Base-by-base conservation (phyloP, 2,888 invertebrate genomes). In the Latrodectus hesperus region DNA sequence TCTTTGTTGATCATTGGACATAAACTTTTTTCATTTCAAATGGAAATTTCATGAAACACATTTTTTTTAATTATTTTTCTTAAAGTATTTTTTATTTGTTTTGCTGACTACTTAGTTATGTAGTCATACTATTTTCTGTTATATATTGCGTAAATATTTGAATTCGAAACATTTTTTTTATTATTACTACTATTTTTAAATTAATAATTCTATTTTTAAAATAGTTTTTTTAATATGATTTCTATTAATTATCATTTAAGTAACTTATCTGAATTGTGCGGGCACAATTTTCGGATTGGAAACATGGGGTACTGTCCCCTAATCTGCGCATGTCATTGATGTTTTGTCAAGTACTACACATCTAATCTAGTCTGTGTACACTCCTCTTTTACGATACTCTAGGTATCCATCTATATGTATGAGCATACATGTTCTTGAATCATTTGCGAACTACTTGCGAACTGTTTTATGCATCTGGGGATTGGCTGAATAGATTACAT, bases 1-100 rank as follows among this genome's bases (percentile, higher is more conserved):
- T 97, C 92, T 97, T 97, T 93, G 97, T 97, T 93, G 97, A 97
- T 93, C 95, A 96, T 91, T 97, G 91, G 90, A 88, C 88, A 22
- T 90, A 87, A 89, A 60, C 38, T 38, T 38, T 38, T 38, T 38
- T 38, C 38, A 38, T 38, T 38, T 22, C 22, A 22, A 22, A 22
- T 22, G 22, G 22, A 22, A 22, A 55, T 65, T 16, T n/a, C 22
- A 22, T n/a, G 16, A 22, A 38, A 12, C 70, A 51, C n/a, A 38
- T 11, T 70, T 38, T 38, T 38, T 70, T 70, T 4, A n/a, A 49
- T 11, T 26, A 38, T 38, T 70, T n/a, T 11, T 70, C n/a, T 67
- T n/a, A 12, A 67, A 22, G 67, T 67, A 67, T 67, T 67, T 67
- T 67, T 3, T 26, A 38, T 22, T 70, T 8, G 14, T 17, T 22